These are phyloP conservation scores for Myripristis murdjan DNA, from an alignment of 2,797 vertebrate species.

Conservation along the genomic window DNA sequence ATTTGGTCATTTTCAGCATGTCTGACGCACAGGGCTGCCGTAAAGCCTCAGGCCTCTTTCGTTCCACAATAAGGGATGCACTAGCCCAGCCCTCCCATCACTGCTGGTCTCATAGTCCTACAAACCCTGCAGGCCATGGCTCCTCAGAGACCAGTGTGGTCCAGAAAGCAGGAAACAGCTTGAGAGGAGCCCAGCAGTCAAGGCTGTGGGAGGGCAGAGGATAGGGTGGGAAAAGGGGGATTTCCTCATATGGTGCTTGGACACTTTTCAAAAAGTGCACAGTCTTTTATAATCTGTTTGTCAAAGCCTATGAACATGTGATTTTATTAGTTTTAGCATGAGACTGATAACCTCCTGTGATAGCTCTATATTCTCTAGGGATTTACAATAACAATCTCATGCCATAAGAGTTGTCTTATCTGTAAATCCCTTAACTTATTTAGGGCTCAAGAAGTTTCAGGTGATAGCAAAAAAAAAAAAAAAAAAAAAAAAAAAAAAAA, in stretches of 20 bases:
- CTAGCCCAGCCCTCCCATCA: constrained; percentile 46
- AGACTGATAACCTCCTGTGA: constrained; percentile 2
- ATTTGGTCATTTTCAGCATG: constrained; percentile 18
- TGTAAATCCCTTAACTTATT: too few species aligned
- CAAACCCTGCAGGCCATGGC: constrained; percentile 72
- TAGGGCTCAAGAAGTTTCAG: not conserved
- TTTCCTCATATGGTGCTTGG: constrained; percentile 79
- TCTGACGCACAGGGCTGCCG: constrained; percentile 42
- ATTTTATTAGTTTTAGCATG: constrained; percentile 3
- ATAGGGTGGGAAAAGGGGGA: constrained; percentile 74
- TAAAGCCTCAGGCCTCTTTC: constrained; percentile 24
- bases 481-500: not conserved
- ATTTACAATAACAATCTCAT: not conserved
- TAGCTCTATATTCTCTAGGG: not conserved
- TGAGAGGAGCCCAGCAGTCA: constrained; percentile 85
- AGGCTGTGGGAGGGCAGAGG: constrained; percentile 81
- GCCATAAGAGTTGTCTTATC: too few species aligned
- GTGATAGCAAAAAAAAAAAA: not conserved
- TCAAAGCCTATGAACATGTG: constrained; percentile 15
- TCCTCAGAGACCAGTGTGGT: constrained; percentile 80
- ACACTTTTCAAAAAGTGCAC: constrained; percentile 61
- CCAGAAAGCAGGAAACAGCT: constrained; percentile 90
- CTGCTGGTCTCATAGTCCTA: constrained; percentile 57
- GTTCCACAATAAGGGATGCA: constrained; percentile 25
- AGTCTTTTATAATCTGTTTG: constrained; percentile 39